Evolutionary conservation across 2,797 vertebrate genomes (phyloP).

Genomic region (Balearica regulorum): DNA sequence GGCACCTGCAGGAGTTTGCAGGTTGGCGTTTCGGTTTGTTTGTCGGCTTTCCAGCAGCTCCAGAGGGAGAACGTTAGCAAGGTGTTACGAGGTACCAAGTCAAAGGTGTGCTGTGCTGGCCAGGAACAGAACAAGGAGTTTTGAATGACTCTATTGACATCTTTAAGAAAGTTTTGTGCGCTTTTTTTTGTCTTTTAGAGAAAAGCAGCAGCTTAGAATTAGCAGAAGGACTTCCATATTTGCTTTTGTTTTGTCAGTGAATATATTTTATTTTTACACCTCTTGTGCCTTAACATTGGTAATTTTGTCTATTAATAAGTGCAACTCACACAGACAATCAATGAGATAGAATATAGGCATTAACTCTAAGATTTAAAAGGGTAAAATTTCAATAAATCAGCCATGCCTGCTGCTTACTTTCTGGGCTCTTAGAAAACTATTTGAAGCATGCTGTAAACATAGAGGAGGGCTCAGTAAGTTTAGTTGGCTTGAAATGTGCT

Average conservation of each 20-base stretch:
- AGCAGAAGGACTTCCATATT: background rate
- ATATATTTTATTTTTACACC: slow-evolving; percentile 31
- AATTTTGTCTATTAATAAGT: slow-evolving; percentile 29
- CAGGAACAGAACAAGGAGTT: background rate
- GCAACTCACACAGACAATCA: background rate
- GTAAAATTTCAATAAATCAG: slow-evolving; percentile 43
- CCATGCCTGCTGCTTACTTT: slow-evolving; percentile 17
- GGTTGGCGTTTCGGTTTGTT: fast-evolving
- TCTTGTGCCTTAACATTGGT: background rate
- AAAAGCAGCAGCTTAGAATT: background rate
- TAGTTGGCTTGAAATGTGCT: slow-evolving; percentile 36
- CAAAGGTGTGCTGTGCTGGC: background rate
- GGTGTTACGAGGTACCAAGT: background rate
- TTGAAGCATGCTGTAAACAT: slow-evolving; percentile 29
- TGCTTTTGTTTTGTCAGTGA: background rate
- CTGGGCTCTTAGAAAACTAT: slow-evolving; percentile 13
- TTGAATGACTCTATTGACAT: background rate
- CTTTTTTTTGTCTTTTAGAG: background rate
- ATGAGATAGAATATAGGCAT: background rate
- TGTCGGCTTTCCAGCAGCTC: background rate
- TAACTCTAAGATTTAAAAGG: slow-evolving; percentile 21
- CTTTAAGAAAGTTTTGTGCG: background rate
- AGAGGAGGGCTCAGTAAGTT: slow-evolving; percentile 27
- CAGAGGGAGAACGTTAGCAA: background rate
- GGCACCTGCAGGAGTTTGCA: background rate